Conservation (phyloP, 2,113 vertebrate species). For the Montifringilla adamsi region DNA sequence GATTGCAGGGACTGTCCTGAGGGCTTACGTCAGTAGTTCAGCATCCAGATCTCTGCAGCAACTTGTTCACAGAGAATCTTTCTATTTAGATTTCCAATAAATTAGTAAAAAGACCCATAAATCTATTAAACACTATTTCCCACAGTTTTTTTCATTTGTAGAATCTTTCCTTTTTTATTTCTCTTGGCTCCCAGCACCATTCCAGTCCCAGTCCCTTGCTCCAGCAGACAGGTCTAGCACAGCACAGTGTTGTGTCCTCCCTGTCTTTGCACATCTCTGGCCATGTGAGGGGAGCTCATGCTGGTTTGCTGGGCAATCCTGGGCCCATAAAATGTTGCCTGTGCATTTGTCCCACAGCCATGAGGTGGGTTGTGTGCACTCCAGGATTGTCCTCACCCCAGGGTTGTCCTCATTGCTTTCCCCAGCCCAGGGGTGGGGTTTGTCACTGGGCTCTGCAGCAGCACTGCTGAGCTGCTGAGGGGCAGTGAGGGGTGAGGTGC, state of each 20-base stretch:
- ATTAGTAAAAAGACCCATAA: background rate
- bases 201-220: background rate
- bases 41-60: background rate
- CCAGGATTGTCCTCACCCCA: background rate
- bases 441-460: background rate
- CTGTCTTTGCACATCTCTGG: background rate
- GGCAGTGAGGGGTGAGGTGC: accelerated
- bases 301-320: background rate
- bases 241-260: background rate
- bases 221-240: background rate
- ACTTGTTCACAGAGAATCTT: background rate
- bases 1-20: background rate
- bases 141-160: accelerated
- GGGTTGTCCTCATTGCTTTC: background rate
- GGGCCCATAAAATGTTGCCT: background rate
- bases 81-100: background rate
- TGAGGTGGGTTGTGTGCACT: background rate
- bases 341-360: background rate
- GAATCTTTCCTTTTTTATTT: background rate
- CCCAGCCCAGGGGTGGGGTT: background rate
- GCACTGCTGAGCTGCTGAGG: accelerated
- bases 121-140: background rate
- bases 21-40: background rate
- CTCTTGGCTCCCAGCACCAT: background rate
- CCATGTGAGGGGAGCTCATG: background rate